A percentile compares a stretch with the other conserved stretches of the same genome.
Evolutionary conservation across 2,888 invertebrate species (phyloP).

Genomic region (Eilema sororculum): DNA sequence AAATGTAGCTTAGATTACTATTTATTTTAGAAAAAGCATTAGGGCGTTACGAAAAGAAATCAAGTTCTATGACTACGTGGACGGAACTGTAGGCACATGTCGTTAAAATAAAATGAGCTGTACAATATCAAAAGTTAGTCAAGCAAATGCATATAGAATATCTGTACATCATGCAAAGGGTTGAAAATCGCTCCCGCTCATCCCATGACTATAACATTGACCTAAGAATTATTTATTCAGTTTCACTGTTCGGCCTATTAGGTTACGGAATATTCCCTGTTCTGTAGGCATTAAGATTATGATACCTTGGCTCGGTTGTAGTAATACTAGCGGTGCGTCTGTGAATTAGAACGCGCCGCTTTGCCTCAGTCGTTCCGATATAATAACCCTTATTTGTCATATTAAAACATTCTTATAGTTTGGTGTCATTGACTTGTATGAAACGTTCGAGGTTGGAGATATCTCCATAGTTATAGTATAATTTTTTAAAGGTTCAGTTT

Average conservation of each 20-base stretch:
- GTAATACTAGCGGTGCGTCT: slow-evolving; percentile 37
- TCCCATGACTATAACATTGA: slow-evolving; percentile 19
- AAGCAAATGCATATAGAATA: no score
- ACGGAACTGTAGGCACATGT: background rate
- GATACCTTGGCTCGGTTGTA: slow-evolving; percentile 52
- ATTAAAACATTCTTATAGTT: slow-evolving; percentile 5
- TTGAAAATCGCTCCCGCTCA: slow-evolving; percentile 12
- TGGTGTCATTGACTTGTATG: slow-evolving; percentile 9
- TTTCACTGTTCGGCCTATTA: slow-evolving; percentile 63
- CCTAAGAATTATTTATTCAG: slow-evolving; percentile 63
- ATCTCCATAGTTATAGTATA: slow-evolving; percentile 9
- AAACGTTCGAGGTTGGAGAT: slow-evolving; percentile 1
- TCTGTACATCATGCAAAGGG: background rate
- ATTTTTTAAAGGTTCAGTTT: slow-evolving; percentile 2
- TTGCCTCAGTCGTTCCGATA: slow-evolving; percentile 30
- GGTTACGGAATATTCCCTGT: slow-evolving; percentile 59
- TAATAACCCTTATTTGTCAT: slow-evolving; percentile 30
- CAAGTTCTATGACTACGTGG: no score
- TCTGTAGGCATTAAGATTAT: slow-evolving; percentile 62
- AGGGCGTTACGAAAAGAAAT: no score
- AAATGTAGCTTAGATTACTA: no score
- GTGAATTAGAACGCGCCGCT: slow-evolving; percentile 41
- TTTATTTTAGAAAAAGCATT: no score
- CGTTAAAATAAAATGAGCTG: background rate
- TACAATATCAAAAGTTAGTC: no score